phyloP scores from a whole-genome alignment of 2,113 vertebrate genomes.

The Heterochromis multidens region DNA sequence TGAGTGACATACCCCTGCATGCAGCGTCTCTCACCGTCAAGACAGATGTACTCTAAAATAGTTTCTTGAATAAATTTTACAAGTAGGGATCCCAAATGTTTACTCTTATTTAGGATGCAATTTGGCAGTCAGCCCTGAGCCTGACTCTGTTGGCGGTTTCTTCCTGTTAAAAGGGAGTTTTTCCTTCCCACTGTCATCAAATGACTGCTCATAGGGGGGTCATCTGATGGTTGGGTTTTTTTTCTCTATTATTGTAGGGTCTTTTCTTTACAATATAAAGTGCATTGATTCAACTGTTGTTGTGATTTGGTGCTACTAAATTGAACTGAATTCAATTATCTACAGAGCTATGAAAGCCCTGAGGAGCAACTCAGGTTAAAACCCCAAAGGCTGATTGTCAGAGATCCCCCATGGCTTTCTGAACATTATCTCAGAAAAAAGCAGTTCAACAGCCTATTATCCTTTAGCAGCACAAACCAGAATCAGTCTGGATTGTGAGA shows the following conservation, averaged over 20 bases:
- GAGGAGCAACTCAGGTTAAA: background rate
- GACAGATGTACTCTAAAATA: too few relatives aligned
- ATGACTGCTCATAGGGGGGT: background rate
- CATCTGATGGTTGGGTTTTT: too few relatives aligned
- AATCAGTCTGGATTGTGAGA: slow-evolving; percentile 23
- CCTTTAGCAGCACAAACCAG: background rate
- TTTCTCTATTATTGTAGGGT: too few relatives aligned
- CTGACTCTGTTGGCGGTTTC: too few relatives aligned
- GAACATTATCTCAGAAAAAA: background rate
- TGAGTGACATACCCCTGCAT: too few relatives aligned
- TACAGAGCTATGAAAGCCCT: background rate
- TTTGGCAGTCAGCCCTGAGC: too few relatives aligned
- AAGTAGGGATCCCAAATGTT: background rate
- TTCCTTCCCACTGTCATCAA: background rate
- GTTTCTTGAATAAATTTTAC: background rate
- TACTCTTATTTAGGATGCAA: background rate
- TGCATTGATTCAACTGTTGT: background rate
- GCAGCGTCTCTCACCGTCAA: too few relatives aligned
- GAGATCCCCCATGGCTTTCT: background rate
- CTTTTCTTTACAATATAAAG: background rate
- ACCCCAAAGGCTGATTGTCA: background rate
- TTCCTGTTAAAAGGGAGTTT: background rate
- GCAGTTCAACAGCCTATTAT: background rate
- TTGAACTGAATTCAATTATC: background rate
- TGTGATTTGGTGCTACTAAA: background rate